Conservation (phyloP, 2,797 vertebrate genomes). For the Enteromius treurensis region DNA sequence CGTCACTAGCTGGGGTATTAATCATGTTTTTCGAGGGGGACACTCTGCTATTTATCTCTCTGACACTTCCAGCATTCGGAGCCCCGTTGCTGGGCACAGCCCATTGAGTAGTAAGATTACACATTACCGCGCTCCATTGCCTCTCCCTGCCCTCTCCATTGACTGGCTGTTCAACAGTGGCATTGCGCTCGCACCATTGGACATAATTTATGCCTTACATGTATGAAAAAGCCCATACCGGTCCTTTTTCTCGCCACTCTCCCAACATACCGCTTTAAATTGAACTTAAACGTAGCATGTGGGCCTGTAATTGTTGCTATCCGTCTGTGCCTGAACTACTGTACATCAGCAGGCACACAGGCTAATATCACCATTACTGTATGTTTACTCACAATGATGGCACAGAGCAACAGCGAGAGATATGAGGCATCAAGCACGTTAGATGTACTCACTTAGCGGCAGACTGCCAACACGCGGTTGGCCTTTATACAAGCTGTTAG, state of each 20-base stretch:
- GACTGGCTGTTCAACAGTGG: slow-evolving; percentile 96
- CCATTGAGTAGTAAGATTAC: slow-evolving; percentile 99
- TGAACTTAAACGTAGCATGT: slow-evolving; percentile 66
- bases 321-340: slow-evolving; percentile 52
- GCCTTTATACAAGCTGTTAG: slow-evolving; percentile 46
- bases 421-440: slow-evolving; percentile 20
- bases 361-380: slow-evolving; percentile 47
- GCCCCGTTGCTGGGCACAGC: slow-evolving; percentile 96
- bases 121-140: slow-evolving; percentile 99
- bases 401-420: slow-evolving; percentile 20
- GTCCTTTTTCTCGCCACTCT: slow-evolving; percentile 59
- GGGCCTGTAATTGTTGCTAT: slow-evolving; percentile 64
- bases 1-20: slow-evolving; percentile 99
- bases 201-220: slow-evolving; percentile 94
- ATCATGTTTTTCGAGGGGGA: slow-evolving; percentile 99
- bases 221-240: slow-evolving; percentile 73
- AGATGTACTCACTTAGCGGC: slow-evolving; percentile 7
- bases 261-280: slow-evolving; percentile 65
- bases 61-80: slow-evolving; percentile 98
- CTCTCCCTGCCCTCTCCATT: slow-evolving; percentile 99
- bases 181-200: slow-evolving; percentile 92
- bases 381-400: slow-evolving; percentile 54
- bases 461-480: slow-evolving; percentile 23
- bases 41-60: slow-evolving; percentile 99
- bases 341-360: slow-evolving; percentile 36